Evolutionary conservation across 1,140 invertebrate species (phyloP).

Genomic region (Oedothorax gibbosus): DNA sequence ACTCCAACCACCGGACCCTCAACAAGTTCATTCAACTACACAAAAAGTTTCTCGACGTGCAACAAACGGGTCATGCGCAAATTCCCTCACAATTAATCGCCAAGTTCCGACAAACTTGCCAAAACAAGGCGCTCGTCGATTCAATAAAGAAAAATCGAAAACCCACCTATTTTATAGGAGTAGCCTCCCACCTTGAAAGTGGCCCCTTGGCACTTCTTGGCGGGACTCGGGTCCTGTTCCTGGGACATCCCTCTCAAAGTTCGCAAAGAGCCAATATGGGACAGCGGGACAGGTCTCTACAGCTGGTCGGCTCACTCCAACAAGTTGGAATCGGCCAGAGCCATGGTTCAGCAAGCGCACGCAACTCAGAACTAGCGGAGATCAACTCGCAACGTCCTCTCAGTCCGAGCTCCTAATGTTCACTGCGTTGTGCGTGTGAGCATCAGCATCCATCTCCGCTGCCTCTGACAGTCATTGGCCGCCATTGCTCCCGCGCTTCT

Average conservation of each 20-base stretch:
- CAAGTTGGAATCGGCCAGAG: too few relatives aligned
- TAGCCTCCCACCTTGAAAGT: conserved; percentile 55
- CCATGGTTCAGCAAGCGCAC: neutral
- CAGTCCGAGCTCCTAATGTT: conserved; percentile 37
- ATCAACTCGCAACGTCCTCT: conserved; percentile 3
- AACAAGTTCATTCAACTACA: neutral
- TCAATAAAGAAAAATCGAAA: neutral
- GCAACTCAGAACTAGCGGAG: conserved; percentile 4
- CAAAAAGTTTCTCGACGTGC: neutral
- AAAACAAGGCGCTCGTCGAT: neutral
- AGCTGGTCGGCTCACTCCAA: neutral
- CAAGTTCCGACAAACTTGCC: neutral
- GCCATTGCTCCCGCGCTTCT: conserved; percentile 47
- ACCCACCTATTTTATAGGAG: conserved; percentile 59
- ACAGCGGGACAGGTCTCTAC: neutral
- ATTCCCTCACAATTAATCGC: neutral
- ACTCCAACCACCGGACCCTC: neutral
- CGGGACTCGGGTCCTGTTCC: conserved; percentile 24
- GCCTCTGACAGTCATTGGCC: conserved; percentile 58
- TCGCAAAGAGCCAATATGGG: conserved; percentile 44
- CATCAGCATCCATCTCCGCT: conserved; percentile 52
- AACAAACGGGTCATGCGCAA: neutral
- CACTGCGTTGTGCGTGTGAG: conserved; percentile 57
- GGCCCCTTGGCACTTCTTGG: conserved; percentile 56
- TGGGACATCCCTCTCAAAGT: conserved; percentile 43